These are phyloP conservation scores for Tetrax tetrax DNA, from an alignment of 2,113 vertebrate species.

Conservation along the genomic window DNA sequence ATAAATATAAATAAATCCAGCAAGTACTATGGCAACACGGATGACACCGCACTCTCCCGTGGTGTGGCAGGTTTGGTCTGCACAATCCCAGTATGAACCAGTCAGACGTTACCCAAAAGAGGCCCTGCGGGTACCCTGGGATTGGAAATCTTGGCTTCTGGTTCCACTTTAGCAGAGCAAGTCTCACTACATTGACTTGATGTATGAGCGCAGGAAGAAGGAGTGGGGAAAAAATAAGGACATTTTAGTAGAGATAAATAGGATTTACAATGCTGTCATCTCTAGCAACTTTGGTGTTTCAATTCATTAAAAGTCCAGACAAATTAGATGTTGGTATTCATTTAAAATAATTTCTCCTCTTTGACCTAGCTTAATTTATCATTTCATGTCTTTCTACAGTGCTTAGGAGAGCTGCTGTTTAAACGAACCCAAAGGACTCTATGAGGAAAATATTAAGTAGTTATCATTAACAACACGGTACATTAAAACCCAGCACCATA, in stretches of 20 bases:
- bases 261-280: constrained; percentile 44
- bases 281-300: constrained; percentile 2
- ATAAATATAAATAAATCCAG: neutral
- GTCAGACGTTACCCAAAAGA: constrained; percentile 44
- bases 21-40: neutral
- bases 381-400: neutral
- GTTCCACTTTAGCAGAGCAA: constrained; percentile 18
- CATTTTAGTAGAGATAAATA: constrained; percentile 41
- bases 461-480: neutral
- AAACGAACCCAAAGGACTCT: constrained; percentile 19
- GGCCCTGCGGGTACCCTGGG: constrained; percentile 19
- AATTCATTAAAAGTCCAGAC: constrained; percentile 54
- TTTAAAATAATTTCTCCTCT: constrained; percentile 53
- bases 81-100: constrained; percentile 59
- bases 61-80: constrained; percentile 41
- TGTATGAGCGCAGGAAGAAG: neutral
- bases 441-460: constrained; percentile 41
- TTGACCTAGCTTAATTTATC: constrained; percentile 60
- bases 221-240: neutral
- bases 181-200: constrained; percentile 32
- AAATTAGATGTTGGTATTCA: constrained; percentile 55
- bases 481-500: constrained; percentile 16
- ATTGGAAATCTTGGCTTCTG: constrained; percentile 61
- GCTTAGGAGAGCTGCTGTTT: neutral
- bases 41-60: neutral